Base-by-base conservation (phyloP, 2,888 invertebrate genomes). In the Graphium colonna region DNA sequence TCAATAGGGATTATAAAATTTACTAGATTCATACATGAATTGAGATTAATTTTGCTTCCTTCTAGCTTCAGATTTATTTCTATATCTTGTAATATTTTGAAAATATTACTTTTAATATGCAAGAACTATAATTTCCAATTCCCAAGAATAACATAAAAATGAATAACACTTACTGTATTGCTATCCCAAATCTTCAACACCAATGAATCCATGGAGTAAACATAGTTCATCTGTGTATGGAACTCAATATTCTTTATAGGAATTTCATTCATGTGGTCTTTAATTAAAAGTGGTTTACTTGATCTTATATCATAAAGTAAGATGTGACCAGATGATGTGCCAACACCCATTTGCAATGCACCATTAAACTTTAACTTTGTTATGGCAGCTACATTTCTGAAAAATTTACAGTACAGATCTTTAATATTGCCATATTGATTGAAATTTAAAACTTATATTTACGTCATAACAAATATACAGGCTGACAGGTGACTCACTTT, bases 251-350 rank as follows among this genome's bases (percentile, higher is more conserved):
- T 92, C 75, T 94, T 96, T 48, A 99, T 98, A 0, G 99, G 97
- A 45, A 96, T 89, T 56, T 95, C 96, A 77, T 98, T 97, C 91
- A 97, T 94, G 73, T 99, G 99, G 82, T 99, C 98, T 79, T 99
- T 99, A 0, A 97, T 91, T 40, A 95, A 81, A 41, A 96, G 91
- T 0, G 99, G 99, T 71, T 95, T 96, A 63, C 94, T 94, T 4
- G 98, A 95, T 60, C 99, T 93, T 59, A 99, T 94, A 77, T 99
- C 99, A 77, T 98, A 99, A 0, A 99, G 78, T 8, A 99, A 86
- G 31, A 98, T 93, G 89, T 99, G 98, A 0, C 99, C 99, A 15
- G 96, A 96, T 3, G 95, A 94, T 33, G 97, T 98, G 9, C 99
- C 99, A 1, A 98, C 97, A 15, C 95, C 99, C 81, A 96, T 84